These are phyloP conservation scores for Masnerella sp. DNA, from an alignment of 2,888 invertebrate genomes.

Conservation along the genomic window DNA sequence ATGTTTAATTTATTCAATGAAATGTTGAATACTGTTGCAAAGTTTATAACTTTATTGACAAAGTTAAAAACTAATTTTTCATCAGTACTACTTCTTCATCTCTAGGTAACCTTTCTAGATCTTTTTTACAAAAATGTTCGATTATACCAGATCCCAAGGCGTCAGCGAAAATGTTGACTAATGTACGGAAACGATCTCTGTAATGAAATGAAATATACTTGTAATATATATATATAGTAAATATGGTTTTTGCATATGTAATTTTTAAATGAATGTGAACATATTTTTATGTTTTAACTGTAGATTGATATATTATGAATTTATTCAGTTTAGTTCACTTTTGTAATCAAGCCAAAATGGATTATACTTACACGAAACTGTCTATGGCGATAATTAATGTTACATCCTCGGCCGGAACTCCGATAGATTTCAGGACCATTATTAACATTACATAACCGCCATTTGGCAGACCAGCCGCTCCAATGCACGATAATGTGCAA, in stretches of 20 bases:
- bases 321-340: too few relatives aligned
- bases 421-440: conserved; percentile 95
- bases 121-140: conserved; percentile 59
- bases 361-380: conserved; percentile 89
- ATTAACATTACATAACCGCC: conserved; percentile 98
- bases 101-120: conserved; percentile 30
- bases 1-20: conserved; percentile 29
- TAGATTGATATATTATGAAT: too few relatives aligned
- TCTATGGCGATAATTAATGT: conserved; percentile 94
- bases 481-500: conserved; percentile 97
- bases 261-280: too few relatives aligned
- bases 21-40: conserved; percentile 26
- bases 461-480: conserved; percentile 97
- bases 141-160: conserved; percentile 72
- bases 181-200: conserved; percentile 75
- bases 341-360: conserved; percentile 21
- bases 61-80: conserved; percentile 10
- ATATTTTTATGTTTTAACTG: too few relatives aligned
- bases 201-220: conserved; percentile 21
- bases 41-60: conserved; percentile 14
- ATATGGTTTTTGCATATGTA: too few relatives aligned
- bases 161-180: conserved; percentile 73
- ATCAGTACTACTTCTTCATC: conserved; percentile 25
- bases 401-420: conserved; percentile 93
- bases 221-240: too few relatives aligned